These are phyloP conservation scores for Hippocampus mohnikei DNA, from an alignment of 2,113 vertebrate species.

Conservation along the genomic window DNA sequence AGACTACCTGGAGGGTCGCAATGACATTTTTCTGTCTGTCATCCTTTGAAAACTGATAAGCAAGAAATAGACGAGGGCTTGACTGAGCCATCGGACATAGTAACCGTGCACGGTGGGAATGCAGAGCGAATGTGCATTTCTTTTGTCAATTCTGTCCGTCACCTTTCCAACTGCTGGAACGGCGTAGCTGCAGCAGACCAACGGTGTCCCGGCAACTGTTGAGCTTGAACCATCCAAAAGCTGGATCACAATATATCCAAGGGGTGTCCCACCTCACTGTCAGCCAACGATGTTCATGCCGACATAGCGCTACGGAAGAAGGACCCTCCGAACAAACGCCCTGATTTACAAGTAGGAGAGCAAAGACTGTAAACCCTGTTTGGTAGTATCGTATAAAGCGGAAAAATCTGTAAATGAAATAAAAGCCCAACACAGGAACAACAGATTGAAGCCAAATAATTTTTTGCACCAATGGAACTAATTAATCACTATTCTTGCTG, in stretches of 20 bases:
- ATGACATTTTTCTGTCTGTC: slow-evolving; percentile 3
- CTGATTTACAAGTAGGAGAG: background rate
- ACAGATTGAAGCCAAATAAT: background rate
- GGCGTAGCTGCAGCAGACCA: slow-evolving; percentile 26
- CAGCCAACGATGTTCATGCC: slow-evolving; percentile 18
- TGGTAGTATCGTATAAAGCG: slow-evolving; percentile 1
- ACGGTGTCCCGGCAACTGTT: slow-evolving; percentile 45
- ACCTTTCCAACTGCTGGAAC: slow-evolving; percentile 28
- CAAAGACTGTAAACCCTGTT: background rate
- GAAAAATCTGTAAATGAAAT: slow-evolving; percentile 3
- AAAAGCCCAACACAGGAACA: background rate
- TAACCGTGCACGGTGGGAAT: slow-evolving; percentile 4
- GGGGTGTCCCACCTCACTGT: slow-evolving; percentile 27
- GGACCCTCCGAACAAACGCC: slow-evolving; percentile 13
- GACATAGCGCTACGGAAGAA: slow-evolving; percentile 3
- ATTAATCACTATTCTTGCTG: background rate
- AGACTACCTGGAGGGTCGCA: slow-evolving; percentile 64
- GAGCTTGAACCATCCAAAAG: slow-evolving; percentile 11
- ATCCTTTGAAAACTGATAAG: slow-evolving; percentile 42
- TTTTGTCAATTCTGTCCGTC: slow-evolving; percentile 36
- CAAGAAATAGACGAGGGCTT: slow-evolving; percentile 6
- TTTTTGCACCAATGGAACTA: background rate
- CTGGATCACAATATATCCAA: slow-evolving; percentile 26
- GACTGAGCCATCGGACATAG: slow-evolving; percentile 13
- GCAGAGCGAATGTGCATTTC: slow-evolving; percentile 17